Percentiles rank a stretch among this genome's conserved stretches.
These are phyloP conservation scores for Aeoliscus strigatus DNA, from an alignment of 2,797 vertebrate species.

Conservation along the genomic window DNA sequence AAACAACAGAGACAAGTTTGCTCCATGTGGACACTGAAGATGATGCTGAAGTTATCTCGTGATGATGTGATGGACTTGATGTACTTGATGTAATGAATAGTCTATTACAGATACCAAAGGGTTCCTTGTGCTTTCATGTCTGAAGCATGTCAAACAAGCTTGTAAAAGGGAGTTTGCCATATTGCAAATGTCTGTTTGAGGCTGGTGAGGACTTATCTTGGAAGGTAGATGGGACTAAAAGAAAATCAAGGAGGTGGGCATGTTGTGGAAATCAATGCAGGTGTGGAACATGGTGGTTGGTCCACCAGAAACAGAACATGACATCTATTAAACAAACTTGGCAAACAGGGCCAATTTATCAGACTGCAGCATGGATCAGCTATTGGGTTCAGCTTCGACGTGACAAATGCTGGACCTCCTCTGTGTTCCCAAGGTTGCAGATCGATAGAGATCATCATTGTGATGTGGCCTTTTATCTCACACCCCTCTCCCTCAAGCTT, in stretches of 20 bases:
- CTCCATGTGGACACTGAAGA: too few relatives aligned
- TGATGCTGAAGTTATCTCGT: too few relatives aligned
- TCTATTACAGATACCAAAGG: too few relatives aligned
- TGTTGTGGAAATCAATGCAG: constrained; percentile 70
- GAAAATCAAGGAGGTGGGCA: constrained; percentile 25
- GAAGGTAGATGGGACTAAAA: constrained; percentile 37
- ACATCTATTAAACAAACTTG: constrained; percentile 80
- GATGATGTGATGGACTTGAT: too few relatives aligned
- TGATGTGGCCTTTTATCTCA: constrained; percentile 80
- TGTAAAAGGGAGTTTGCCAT: too few relatives aligned
- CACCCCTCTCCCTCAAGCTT: constrained; percentile 66
- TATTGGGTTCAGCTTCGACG: constrained; percentile 70
- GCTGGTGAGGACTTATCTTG: constrained; percentile 39
- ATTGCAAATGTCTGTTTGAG: constrained; percentile 23
- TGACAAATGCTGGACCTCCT: constrained; percentile 77
- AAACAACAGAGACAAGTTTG: too few relatives aligned
- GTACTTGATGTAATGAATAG: too few relatives aligned
- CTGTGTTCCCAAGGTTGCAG: constrained; percentile 74
- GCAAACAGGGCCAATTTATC: constrained; percentile 74
- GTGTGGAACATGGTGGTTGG: constrained; percentile 54
- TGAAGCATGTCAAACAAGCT: too few relatives aligned
- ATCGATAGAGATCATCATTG: constrained; percentile 82
- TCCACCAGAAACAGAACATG: constrained; percentile 66
- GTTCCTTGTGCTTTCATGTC: too few relatives aligned
- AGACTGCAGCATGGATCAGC: constrained; percentile 66